Base-by-base conservation (phyloP, 30 jellyfish, hydroid and myxozoan genomes). In the Aurelia sp. region DNA sequence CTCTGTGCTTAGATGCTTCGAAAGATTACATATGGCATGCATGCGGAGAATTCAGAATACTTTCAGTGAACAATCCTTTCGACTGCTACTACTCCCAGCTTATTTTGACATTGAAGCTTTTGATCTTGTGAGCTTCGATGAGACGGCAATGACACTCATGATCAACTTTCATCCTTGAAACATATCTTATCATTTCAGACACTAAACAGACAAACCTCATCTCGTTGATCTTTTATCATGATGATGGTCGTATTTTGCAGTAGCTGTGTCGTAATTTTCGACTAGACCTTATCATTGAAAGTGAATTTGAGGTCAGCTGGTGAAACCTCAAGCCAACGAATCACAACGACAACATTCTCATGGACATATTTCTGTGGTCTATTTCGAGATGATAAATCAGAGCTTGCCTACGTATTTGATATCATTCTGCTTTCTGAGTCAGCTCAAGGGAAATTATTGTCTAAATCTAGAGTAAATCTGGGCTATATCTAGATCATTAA, bases 291-390 rank as follows among this genome's bases (percentile, higher is more conserved):
- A 81, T 68, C 84, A 47, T 22, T 57, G 65, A 53, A 33, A 37
- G 51, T 74, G 55, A 35, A 55, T 66, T 58, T 66, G 83, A 81
- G 91, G 83, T 65, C 68, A 68, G 48, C 6, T 66, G 17, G 75
- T 57, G 62, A 53, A 81, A 81, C 91, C 91, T 81, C 91, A 81
- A 81, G 66, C 74, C 76, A 69, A 9, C 74, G 84, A 75, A 41
- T 51, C 23, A 82, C 65, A 66, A 81, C 55, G 55, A 20, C 23
- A 70, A 37, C 4, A 33, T 70, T 70, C 33, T 70, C 33, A 18
- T 33, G 62, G 60, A 81, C 70, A 63, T 81, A 81, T 81, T 41
- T 64, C 60, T 81, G 91, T 81, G 91, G 91, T 81, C 61, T 66
- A 15, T 61, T 33, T 59, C 23, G n/a, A 21, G 58, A 62, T 73